Evolutionary conservation across 2,113 vertebrate species (phyloP).

Genomic region (Platysternon megacephalum): DNA sequence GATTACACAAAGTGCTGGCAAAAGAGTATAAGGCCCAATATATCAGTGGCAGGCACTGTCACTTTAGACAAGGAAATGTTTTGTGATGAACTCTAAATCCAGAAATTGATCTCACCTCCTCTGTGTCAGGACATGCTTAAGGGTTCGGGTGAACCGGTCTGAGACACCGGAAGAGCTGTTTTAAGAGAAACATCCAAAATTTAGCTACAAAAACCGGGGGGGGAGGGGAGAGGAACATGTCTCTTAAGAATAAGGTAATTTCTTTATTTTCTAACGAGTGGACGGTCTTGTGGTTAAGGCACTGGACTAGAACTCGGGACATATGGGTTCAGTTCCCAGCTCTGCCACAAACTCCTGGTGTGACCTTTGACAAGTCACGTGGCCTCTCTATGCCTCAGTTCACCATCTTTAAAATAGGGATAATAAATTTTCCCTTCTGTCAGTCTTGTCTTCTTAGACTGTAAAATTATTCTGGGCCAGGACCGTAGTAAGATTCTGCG

Average conservation of each 20-base stretch:
- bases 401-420: not conserved
- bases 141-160: constrained; percentile 89
- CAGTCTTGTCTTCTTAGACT: not conserved
- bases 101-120: constrained; percentile 79
- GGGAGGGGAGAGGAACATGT: no score
- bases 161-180: constrained; percentile 76
- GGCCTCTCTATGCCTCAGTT: not conserved
- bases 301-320: not conserved
- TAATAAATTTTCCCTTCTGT: not conserved
- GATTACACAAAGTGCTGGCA: fast-evolving
- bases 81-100: fast-evolving
- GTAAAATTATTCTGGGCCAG: not conserved
- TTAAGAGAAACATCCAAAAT: not conserved
- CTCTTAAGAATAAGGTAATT: not conserved
- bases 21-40: fast-evolving
- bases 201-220: not conserved
- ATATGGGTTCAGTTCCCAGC: not conserved
- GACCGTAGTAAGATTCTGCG: not conserved
- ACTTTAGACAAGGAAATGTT: fast-evolving
- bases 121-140: constrained; percentile 92
- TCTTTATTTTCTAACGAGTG: not conserved
- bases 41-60: fast-evolving
- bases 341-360: not conserved
- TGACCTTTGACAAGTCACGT: not conserved
- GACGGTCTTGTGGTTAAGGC: not conserved